phyloP scores from a whole-genome alignment of 2,797 vertebrate genomes.

The Onychomys arenicola region DNA sequence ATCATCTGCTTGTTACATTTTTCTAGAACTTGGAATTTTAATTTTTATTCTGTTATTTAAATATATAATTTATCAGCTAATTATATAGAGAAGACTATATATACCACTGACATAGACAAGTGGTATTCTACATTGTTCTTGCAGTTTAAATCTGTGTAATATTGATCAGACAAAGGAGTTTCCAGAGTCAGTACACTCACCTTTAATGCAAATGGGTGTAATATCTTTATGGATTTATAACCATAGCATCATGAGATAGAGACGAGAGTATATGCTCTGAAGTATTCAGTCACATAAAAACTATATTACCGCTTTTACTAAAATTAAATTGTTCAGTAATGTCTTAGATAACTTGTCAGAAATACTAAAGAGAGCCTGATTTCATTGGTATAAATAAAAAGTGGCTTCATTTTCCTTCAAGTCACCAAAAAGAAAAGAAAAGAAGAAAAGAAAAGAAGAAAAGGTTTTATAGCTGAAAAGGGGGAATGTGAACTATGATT shows the following conservation, averaged over 20 bases:
- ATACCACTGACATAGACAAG: background rate
- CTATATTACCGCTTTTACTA: background rate
- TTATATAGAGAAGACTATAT: background rate
- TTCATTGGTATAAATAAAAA: background rate
- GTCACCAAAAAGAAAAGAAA: background rate
- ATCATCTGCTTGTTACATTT: background rate
- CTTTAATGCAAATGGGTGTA: background rate
- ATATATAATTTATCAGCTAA: background rate
- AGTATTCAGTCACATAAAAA: background rate
- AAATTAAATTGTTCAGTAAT: background rate
- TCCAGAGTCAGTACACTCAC: background rate
- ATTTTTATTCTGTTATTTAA: background rate
- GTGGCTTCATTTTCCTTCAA: background rate
- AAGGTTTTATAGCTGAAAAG: background rate
- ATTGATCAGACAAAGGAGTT: background rate
- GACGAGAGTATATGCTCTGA: background rate
- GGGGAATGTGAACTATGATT: background rate
- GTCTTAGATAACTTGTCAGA: background rate
- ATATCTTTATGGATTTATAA: background rate
- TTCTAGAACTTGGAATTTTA: background rate
- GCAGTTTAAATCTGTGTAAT: background rate
- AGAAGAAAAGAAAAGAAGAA: too few species aligned
- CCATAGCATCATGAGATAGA: background rate
- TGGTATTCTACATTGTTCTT: background rate
- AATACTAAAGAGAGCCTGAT: background rate